Conservation (phyloP, 2,113 vertebrate genomes). For the Fregata magnificens region DNA sequence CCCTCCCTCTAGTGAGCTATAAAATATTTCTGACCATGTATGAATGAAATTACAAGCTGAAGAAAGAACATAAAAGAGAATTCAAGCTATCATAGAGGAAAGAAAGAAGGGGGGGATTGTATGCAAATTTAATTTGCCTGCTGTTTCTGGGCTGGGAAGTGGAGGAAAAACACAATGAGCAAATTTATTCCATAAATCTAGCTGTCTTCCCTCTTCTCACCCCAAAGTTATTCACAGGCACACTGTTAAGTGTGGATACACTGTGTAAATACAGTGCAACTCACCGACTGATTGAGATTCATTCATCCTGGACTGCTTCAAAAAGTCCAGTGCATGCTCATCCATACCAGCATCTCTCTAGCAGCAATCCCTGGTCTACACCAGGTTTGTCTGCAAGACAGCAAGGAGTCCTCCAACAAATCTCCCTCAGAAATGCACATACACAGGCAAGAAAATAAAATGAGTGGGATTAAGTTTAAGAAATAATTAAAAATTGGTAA, state of each 20-base stretch:
- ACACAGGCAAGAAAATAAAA: neutral
- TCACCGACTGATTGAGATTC: neutral
- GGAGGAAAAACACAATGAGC: neutral
- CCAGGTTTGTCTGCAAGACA: neutral
- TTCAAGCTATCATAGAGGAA: neutral
- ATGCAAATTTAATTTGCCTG: neutral
- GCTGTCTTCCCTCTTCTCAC: neutral
- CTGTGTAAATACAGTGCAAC: neutral
- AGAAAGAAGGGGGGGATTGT: neutral
- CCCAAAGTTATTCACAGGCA: neutral
- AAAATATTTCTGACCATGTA: neutral
- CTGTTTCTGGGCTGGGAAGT: neutral
- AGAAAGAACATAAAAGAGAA: neutral
- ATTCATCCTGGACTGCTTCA: neutral
- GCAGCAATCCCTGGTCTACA: neutral
- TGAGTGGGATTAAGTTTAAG: neutral
- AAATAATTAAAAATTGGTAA: neutral
- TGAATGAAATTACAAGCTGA: neutral
- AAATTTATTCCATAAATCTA: neutral
- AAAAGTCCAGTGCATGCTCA: neutral
- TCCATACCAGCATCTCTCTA: neutral
- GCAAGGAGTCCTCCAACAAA: neutral
- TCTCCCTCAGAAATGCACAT: neutral
- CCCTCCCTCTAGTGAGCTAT: neutral
- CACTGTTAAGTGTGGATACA: accelerated